A percentile compares a stretch with the other conserved stretches of the same genome.
Conservation (phyloP, 2,113 vertebrate genomes). For the Laticauda colubrina region DNA sequence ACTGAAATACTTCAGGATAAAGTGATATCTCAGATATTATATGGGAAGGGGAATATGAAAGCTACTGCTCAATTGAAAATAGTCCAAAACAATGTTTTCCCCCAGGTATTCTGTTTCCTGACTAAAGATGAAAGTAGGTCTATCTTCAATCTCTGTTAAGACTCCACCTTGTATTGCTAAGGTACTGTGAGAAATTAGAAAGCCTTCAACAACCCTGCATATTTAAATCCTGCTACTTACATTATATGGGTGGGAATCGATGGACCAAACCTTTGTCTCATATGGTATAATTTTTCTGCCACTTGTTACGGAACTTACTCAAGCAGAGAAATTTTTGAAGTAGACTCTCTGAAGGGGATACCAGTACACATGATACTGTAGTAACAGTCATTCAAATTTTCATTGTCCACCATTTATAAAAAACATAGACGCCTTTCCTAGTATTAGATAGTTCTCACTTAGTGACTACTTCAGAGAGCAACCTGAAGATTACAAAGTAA, state of each 20-base stretch:
- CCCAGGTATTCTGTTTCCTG: neutral
- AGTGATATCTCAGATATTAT: neutral
- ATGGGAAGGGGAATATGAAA: neutral
- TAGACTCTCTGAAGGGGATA: neutral
- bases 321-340: neutral
- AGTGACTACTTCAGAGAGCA: neutral
- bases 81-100: neutral
- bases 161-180: neutral
- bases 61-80: neutral
- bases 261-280: neutral
- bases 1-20: neutral
- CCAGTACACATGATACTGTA: neutral
- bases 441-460: neutral
- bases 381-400: neutral
- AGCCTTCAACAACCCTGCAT: neutral
- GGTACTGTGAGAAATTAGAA: neutral
- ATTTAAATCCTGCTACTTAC: neutral
- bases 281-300: neutral
- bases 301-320: neutral
- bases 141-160: neutral
- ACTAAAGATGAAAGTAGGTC: neutral
- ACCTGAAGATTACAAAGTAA: neutral
- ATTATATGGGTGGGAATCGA: neutral
- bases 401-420: neutral
- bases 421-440: neutral